Evolutionary conservation across 2,797 vertebrate genomes (phyloP).

Genomic region (Aselliscus stoliczkanus): DNA sequence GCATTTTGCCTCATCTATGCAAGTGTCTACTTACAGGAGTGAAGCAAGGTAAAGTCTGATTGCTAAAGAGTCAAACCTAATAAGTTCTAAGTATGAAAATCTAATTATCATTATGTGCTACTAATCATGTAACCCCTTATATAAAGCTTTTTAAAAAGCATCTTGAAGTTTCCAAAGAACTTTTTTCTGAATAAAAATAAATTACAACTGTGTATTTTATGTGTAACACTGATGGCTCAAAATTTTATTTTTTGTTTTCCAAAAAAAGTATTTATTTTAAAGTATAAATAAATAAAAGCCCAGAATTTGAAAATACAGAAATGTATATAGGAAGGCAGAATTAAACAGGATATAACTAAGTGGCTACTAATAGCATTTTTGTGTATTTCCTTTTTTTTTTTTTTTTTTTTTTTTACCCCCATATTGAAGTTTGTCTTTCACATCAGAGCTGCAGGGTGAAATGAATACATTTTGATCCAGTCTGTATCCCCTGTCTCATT

Average conservation of each 20-base stretch:
- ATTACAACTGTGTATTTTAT: background rate
- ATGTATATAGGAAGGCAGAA: background rate
- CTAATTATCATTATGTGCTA: background rate
- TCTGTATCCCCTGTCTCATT: background rate
- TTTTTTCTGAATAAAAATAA: background rate
- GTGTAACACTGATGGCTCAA: background rate
- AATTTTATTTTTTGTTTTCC: background rate
- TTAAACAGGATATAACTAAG: background rate
- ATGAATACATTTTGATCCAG: background rate
- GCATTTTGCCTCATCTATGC: background rate
- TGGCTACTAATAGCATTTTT: background rate
- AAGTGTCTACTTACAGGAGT: background rate
- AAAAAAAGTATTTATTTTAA: background rate
- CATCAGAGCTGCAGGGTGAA: background rate
- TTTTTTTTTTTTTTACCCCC: background rate
- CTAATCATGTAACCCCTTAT: background rate
- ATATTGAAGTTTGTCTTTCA: background rate
- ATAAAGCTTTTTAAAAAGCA: background rate
- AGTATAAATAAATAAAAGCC: background rate
- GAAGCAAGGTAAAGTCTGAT: background rate
- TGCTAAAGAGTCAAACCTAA: background rate
- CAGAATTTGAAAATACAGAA: background rate
- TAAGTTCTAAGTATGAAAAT: background rate
- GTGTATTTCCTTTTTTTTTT: background rate
- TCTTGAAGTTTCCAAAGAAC: background rate